Conservation (phyloP, 2,888 invertebrate species). For the Conistra vaccinii region DNA sequence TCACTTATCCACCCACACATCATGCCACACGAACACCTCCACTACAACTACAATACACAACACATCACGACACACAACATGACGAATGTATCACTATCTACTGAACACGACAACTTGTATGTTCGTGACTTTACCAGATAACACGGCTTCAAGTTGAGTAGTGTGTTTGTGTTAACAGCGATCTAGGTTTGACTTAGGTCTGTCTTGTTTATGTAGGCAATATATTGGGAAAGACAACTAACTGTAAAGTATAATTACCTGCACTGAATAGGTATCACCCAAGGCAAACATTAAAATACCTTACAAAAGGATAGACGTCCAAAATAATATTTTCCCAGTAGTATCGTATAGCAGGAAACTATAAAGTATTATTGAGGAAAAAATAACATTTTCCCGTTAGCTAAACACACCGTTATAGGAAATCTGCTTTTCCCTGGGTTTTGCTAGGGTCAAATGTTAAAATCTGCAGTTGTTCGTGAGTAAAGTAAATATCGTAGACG, state of each 20-base stretch:
- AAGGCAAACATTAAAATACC: background rate
- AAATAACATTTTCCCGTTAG: constrained; percentile 32
- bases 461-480: background rate
- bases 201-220: background rate
- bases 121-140: constrained; percentile 11
- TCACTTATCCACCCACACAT: background rate
- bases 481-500: constrained; percentile 9
- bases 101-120: constrained; percentile 18
- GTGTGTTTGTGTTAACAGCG: constrained; percentile 7
- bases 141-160: constrained; percentile 1
- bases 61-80: background rate
- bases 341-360: constrained; percentile 8
- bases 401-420: constrained; percentile 10
- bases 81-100: background rate
- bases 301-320: constrained; percentile 1
- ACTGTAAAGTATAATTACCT: background rate
- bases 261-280: background rate
- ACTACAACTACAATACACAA: background rate
- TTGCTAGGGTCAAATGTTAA: background rate
- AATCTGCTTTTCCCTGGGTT: constrained; percentile 6
- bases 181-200: background rate
- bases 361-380: background rate
- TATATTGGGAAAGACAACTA: background rate
- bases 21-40: background rate
- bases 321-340: constrained; percentile 20